Percentiles rank a stretch among this genome's conserved stretches.
Conservation (phyloP, 2,113 vertebrate species). For the Antigone vipio region DNA sequence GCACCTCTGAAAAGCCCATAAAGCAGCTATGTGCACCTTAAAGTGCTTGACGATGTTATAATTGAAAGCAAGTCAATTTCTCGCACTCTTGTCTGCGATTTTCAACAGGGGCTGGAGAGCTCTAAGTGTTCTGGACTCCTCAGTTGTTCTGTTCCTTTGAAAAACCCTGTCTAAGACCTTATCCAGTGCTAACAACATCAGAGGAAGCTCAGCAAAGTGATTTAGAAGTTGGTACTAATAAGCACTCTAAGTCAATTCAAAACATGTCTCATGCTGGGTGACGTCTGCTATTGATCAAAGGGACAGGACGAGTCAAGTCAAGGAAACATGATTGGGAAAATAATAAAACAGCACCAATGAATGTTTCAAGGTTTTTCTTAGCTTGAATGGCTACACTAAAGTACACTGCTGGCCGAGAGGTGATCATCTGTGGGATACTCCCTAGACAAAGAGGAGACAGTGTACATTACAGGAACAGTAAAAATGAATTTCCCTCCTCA, state of each 20-base stretch:
- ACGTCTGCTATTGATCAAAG: conserved; percentile 29
- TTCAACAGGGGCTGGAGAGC: not conserved
- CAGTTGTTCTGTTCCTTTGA: not conserved
- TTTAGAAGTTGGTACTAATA: conserved; percentile 36
- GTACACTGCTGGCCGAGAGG: not conserved
- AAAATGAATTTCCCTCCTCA: not conserved
- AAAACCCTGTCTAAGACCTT: not conserved
- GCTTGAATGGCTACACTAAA: not conserved
- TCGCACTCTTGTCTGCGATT: not conserved
- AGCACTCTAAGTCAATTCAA: conserved; percentile 33
- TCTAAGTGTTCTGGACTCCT: not conserved
- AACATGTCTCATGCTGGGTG: conserved; percentile 7
- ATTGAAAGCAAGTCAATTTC: not conserved
- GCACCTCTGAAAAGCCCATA: not conserved
- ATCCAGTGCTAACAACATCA: not conserved
- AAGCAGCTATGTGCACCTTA: not conserved
- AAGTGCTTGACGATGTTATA: not conserved
- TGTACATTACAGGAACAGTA: not conserved
- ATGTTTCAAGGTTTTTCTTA: conserved; percentile 24
- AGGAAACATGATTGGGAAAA: conserved; percentile 43
- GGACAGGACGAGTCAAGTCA: conserved; percentile 28
- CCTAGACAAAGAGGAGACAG: conserved; percentile 36
- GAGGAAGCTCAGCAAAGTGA: not conserved
- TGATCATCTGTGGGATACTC: not conserved
- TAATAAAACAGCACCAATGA: conserved; percentile 29